Evolutionary conservation across 2,797 vertebrate genomes (phyloP), one percentile per base, ranked within the genome.

Genomic region (Silurus lanzhouensis): DNA sequence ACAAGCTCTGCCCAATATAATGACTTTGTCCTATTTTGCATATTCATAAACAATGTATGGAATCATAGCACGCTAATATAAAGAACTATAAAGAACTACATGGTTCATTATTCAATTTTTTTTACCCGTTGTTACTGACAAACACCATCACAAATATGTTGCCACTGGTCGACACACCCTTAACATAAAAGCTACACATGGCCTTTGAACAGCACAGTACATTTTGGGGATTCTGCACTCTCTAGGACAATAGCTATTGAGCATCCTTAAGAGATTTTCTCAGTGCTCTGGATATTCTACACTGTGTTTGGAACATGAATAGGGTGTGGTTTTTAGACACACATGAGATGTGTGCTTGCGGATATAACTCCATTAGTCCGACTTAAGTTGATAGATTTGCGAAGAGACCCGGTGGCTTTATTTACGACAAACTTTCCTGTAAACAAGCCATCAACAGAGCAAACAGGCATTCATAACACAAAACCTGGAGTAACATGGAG

Each of bases 371-470:
- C 17, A 27, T 81, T 67, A 67, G 46, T 52, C 46, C 44, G 13
- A 6, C 10, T 20, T 20, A 5, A 52, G 9, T 20, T 81, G 63
- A 81, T 19, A 1, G 46, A 77, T 77, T 22, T 77, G 75, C 10
- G 9, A 60, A 77, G 75, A 66, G 78, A 81, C 63, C 25, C 9
- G 2, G 63, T 48, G 57, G 79, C 63, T 27, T 61, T 66, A 27
- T 66, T 81, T 19, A 52, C 64, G 78, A 81, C 44, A 12, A 52
- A 66, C 57, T 52, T 83, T 74, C 44, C 44, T 75, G 82, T 75
- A 74, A 83, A 83, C 58, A 63, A 52, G 82, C 70, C 58, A 83
- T 75, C 70, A 74, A 52, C 19, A 3, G 55, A 38, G 57, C 67
- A 83, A 63, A 74, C 82, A 74, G n/a, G 82, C 38, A 22, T 67